Base-by-base conservation (phyloP, 2,113 vertebrate genomes). In the Tenebrosternarchus preto region DNA sequence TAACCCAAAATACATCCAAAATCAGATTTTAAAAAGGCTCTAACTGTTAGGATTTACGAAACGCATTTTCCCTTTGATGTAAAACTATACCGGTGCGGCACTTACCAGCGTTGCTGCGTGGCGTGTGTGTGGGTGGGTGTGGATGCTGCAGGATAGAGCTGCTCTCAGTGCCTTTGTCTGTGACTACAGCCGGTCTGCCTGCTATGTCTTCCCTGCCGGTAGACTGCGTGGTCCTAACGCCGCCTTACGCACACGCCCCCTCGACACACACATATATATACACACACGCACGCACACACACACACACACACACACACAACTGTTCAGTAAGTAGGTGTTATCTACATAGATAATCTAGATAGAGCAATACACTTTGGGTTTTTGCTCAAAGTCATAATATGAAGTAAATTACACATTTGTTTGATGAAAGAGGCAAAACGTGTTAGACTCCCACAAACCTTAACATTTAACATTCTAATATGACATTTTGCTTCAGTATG, bases 181-280 rank as follows among this genome's bases (percentile, higher is more conserved):
- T 85, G 89, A 91, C 90, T 92, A 91, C 92, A 15, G 43, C 43
- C 43, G 43, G 9, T 50, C 43, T 50, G 43, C 43, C 43, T 12
- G 43, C 12, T 50, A 50, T 15, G 43, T 3, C 43, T 11, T 85
- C 80, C 73, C 86, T 89, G 86, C 87, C 84, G 88, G 87, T 74
- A 55, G 82, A 82, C 90, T 84, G 85, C 92, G 88, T 91, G 92
- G 92, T 93, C 92, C 92, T 92, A 93, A 86, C 88, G 89, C 83
- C 90, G 82, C 76, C 80, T 33, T 8, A 17, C 12, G 0, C 0
- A 84, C 79, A 82, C 86, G 87, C 88, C 90, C 87, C 89, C 88
- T 9, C 67, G n/a, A 50, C 43, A 15, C 43, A n/a, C n/a, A n/a
- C n/a, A n/a, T n/a, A n/a, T n/a, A n/a, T n/a, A n/a, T n/a, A n/a